A percentile compares a stretch with the other conserved stretches of the same genome.
These are phyloP conservation scores for Philaethria dido DNA, from an alignment of 2,888 invertebrate genomes.

Conservation along the genomic window DNA sequence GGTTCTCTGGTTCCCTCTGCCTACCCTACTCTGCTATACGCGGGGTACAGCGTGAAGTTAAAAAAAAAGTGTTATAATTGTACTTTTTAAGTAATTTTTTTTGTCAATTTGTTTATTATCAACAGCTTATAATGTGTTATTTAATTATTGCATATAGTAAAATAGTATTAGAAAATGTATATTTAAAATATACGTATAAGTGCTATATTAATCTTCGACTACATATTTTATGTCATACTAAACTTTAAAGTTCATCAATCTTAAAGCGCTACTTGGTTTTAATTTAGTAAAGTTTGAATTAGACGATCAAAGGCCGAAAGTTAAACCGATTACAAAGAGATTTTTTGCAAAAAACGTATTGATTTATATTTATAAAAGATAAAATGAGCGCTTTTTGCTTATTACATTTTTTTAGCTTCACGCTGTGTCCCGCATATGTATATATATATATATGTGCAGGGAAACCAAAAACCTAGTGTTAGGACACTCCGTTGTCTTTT, in stretches of 20 bases:
- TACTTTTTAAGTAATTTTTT: too few relatives aligned
- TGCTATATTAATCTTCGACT: not conserved
- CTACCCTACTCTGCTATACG: too few relatives aligned
- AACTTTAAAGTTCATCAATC: constrained; percentile 12
- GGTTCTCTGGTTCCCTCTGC: too few relatives aligned
- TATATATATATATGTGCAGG: too few relatives aligned
- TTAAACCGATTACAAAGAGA: constrained; percentile 29
- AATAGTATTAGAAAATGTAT: not conserved
- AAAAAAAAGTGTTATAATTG: too few relatives aligned
- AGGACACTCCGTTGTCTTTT: too few relatives aligned
- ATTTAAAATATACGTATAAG: not conserved
- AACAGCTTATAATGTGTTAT: too few relatives aligned
- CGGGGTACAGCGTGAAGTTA: too few relatives aligned
- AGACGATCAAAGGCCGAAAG: constrained; percentile 40
- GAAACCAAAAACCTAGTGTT: too few relatives aligned
- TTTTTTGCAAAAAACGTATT: not conserved
- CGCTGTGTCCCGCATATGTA: too few relatives aligned
- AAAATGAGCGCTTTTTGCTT: not conserved
- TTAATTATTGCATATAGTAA: too few relatives aligned
- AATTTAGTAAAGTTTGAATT: constrained; percentile 41
- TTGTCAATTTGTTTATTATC: too few relatives aligned
- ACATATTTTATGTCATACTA: not conserved
- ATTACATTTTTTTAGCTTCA: not conserved
- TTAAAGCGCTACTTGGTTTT: constrained; percentile 22
- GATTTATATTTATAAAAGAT: not conserved